Base-by-base conservation (phyloP, 1,140 invertebrate species). In the Halictus rubicundus region DNA sequence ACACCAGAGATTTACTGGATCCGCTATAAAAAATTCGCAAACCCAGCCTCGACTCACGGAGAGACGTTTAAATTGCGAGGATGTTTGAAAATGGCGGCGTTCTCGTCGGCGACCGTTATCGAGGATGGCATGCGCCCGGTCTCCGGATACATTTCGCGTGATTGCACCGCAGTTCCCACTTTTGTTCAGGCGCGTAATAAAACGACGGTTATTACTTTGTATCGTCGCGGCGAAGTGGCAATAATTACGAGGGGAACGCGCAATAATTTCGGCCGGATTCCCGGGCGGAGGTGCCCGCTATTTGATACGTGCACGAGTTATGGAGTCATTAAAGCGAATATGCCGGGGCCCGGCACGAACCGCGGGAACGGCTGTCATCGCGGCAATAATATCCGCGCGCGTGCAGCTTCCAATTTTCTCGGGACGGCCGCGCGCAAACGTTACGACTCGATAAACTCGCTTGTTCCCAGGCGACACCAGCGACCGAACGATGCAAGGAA, bases 401-500 rank as follows among this genome's bases (percentile, higher is more conserved):
- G 59, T 16, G 59, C 37, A 21, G 70, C 72, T 75, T 46, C 80
- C 61, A 78, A 82, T 83, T 82, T 82, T 82, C 80, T 64, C 70
- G 6, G 16, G 37, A 49, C 54, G 52, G 70, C 71, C 6, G n/a
- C 46, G 74, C 42, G 10, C 52, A 12, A 12, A 9, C 42, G 57
- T 66, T 60, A 73, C 25, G 64, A 70, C 73, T 82, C 68, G 80
- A 83, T 82, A 78, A 83, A 83, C 64, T 82, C 68, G 80, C 68
- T 71, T 72, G 76, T 82, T 32, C 65, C 68, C 68, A 14, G n/a
- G 49, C 16, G 27, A 59, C 23, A 16, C 7, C 0, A 16, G n/a
- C 25, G 14, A 61, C 46, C 57, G 57, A 46, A 46, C 42, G 42
- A 12, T 12, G 39, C 19, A 10, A 49, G 37, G 4, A 46, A 71